Evolutionary conservation across 2,113 vertebrate genomes (phyloP).

Genomic region (Muntiacus muntjak): DNA sequence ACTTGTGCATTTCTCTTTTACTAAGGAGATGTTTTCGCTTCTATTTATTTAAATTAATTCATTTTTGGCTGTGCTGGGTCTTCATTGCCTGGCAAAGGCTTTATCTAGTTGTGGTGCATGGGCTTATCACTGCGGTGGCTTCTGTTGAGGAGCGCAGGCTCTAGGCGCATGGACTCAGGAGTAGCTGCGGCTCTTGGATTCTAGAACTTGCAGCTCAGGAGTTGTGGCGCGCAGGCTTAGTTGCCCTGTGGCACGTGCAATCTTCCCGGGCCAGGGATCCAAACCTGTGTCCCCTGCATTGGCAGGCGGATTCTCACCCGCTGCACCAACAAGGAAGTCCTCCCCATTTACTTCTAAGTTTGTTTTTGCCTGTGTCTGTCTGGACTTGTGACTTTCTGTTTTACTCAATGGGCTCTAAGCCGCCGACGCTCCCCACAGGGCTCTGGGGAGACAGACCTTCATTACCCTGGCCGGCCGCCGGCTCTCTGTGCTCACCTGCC

Average conservation of each 20-base stretch:
- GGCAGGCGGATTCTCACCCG: neutral
- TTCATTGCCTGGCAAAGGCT: neutral
- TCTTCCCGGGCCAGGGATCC: neutral
- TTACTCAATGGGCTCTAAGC: neutral
- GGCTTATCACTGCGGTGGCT: neutral
- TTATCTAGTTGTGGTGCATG: neutral
- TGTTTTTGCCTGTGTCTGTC: neutral
- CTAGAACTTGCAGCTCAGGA: neutral
- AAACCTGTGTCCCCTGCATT: neutral
- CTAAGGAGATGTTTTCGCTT: neutral
- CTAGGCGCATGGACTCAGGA: accelerated
- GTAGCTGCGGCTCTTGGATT: neutral
- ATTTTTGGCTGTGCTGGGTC: neutral
- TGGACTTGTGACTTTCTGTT: neutral
- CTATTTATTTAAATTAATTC: neutral
- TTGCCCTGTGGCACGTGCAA: neutral
- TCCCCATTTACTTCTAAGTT: neutral
- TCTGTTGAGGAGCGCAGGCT: neutral
- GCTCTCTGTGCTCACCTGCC: neutral
- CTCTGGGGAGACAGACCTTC: neutral
- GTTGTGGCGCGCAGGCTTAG: neutral
- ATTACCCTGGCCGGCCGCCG: neutral
- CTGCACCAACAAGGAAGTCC: neutral
- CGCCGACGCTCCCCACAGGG: neutral
- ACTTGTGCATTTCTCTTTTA: neutral